A percentile compares a stretch with the other conserved stretches of the same genome.
phyloP scores from a whole-genome alignment of 1,140 invertebrate genomes.

The Mesaphorura yosii region DNA sequence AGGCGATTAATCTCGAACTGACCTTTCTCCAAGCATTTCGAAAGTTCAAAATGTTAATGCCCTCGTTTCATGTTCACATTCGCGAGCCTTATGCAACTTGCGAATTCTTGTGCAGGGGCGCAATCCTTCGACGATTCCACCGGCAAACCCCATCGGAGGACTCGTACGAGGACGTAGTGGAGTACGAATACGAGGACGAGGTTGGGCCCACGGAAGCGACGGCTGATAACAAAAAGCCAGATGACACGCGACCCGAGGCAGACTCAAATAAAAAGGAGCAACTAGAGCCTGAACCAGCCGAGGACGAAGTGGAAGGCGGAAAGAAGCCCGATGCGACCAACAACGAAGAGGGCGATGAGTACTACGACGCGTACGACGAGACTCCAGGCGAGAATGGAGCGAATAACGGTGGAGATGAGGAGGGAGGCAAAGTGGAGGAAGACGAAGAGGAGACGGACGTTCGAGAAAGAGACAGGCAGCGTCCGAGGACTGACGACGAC shows the following conservation, averaged over 20 bases:
- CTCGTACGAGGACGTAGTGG: conserved; percentile 26
- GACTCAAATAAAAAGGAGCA: conserved; percentile 5
- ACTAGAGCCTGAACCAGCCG: conserved; percentile 4
- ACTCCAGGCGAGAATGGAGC: conserved; percentile 1
- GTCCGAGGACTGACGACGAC: background rate
- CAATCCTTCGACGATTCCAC: background rate
- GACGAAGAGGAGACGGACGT: conserved; percentile 3
- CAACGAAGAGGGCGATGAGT: background rate
- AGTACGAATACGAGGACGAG: conserved; percentile 29
- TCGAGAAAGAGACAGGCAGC: background rate
- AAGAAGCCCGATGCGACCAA: background rate
- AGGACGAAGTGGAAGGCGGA: conserved; percentile 3
- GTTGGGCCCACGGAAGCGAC: background rate
- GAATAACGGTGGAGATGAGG: conserved; percentile 2
- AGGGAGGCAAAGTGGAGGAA: conserved; percentile 5
- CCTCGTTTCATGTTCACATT: too few species aligned
- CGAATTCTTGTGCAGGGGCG: too few species aligned
- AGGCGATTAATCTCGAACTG: too few species aligned
- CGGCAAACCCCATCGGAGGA: conserved; percentile 26
- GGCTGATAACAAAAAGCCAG: background rate
- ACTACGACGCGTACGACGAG: conserved; percentile 1
- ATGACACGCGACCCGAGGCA: conserved; percentile 9
- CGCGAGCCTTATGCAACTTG: too few species aligned
- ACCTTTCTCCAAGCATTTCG: too few species aligned
- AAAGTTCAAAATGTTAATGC: too few species aligned